phyloP scores from a whole-genome alignment of 2,113 vertebrate genomes.

The Dasypus novemcinctus region DNA sequence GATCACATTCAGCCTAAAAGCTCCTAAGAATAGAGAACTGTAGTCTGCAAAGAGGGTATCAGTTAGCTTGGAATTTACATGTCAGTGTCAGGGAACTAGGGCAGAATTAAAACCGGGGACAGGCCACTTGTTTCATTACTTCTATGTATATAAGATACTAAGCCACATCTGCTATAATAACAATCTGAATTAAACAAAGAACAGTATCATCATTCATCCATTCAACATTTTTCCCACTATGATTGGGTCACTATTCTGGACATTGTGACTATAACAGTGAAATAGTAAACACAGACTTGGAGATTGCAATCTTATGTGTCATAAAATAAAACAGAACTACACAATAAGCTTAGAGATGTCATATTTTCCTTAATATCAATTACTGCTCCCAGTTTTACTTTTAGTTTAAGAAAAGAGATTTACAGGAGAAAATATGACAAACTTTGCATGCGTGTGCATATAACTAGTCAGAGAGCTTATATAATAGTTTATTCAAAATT shows the following conservation, averaged over 20 bases:
- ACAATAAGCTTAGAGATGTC: not conserved
- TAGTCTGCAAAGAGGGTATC: not conserved
- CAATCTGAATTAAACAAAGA: not conserved
- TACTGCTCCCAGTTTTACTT: not conserved
- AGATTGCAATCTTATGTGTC: not conserved
- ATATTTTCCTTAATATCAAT: not conserved
- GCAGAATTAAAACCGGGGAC: not conserved
- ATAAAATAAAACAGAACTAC: not conserved
- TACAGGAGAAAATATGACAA: not conserved
- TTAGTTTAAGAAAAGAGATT: not conserved
- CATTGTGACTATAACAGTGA: not conserved
- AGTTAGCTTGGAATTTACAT: not conserved
- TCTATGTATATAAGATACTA: not conserved
- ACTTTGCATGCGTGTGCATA: not conserved
- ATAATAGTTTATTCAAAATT: not conserved
- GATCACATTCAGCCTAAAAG: not conserved
- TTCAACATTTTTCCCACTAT: not conserved
- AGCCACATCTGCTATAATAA: not conserved
- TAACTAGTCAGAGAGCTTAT: not conserved
- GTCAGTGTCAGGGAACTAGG: not conserved
- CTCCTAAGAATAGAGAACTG: not conserved
- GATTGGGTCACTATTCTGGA: not conserved
- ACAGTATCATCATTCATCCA: not conserved
- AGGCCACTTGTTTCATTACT: not conserved
- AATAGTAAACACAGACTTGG: not conserved